Evolutionary conservation across 2,888 invertebrate species (phyloP).

Genomic region (Priocnemis perturbator): DNA sequence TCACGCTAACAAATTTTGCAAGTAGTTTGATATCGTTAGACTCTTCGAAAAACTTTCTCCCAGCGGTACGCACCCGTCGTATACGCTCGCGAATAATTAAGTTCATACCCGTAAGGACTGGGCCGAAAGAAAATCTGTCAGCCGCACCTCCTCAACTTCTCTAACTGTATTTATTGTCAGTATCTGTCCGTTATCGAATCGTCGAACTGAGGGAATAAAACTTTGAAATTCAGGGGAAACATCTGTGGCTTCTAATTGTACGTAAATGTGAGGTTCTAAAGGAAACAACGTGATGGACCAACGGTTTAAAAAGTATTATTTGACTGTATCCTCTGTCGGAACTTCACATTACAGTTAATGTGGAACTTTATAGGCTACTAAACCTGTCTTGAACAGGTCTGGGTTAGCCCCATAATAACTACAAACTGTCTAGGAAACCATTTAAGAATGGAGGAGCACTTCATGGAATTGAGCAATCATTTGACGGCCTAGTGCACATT

Average conservation of each 20-base stretch:
- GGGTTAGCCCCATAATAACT: slow-evolving; percentile 63
- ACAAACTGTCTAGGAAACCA: slow-evolving; percentile 49
- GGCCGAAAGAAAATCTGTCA: too few relatives aligned
- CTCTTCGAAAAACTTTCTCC: slow-evolving; percentile 26
- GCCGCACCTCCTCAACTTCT: too few relatives aligned
- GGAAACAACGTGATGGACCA: too few relatives aligned
- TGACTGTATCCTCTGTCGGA: too few relatives aligned
- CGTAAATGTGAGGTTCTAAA: too few relatives aligned
- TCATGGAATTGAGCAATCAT: background rate
- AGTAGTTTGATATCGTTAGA: slow-evolving; percentile 31
- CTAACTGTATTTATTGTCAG: background rate
- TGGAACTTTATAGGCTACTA: slow-evolving; percentile 66
- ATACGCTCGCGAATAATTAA: too few relatives aligned
- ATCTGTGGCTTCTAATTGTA: too few relatives aligned
- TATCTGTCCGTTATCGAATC: background rate
- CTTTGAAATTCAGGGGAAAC: slow-evolving; percentile 15
- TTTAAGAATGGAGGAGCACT: slow-evolving; percentile 11
- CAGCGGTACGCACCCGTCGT: background rate
- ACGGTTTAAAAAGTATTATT: too few relatives aligned
- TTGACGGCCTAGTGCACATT: background rate
- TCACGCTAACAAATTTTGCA: slow-evolving; percentile 27
- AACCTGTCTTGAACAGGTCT: slow-evolving; percentile 49
- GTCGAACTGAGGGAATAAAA: background rate
- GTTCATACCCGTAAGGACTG: too few relatives aligned
- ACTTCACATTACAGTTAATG: too few relatives aligned